Base-by-base conservation (phyloP, 1,140 invertebrate species). In the Idris sp. region DNA sequence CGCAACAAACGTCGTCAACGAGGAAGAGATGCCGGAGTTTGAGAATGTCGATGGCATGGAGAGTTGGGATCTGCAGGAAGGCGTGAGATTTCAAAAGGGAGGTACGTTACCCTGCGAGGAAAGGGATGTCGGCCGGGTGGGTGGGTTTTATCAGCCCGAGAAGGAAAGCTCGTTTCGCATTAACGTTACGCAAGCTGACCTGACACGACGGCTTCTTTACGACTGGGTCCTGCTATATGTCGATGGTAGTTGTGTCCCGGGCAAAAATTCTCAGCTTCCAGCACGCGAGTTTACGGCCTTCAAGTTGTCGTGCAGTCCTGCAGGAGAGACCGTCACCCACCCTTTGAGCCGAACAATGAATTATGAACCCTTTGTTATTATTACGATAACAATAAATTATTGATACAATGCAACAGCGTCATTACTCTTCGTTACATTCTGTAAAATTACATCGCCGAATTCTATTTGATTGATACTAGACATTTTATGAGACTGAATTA, bases 111-210 rank as follows among this genome's bases (percentile, higher is more conserved):
- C 48, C 26, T 22, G 31, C 22, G 40, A 26, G 33, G 10, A 8
- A 2, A 51, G 9, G 3, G 33, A 35, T 10, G 28, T 3, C 4
- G 35, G 22, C 2, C 3, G 26, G 35, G 35, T 36, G 67, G 71
- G 67, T 72, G 61, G 69, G 64, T 75, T 77, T 77, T 75, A 77
- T 69, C 74, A 74, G 68, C 58, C 44, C 58, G 64, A n/a, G n/a
- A 54, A 46, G 80, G 43, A 77, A 79, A 79, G 68, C 74, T 79
- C 75, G 79, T 77, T 79, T 75, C 62, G 68, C 80, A 79, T 82
- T 82, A 79, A 81, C 78, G 79, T 79, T 79, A 85, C 82, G 79
- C 78, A 80, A 81, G 79, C 15, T 69, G 65, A 78, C 64, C 79
- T 73, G 77, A 72, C 69, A 74, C 75, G 77, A 77, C 79, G 77